Evolutionary conservation across 2,797 vertebrate species (phyloP), one percentile per base, ranked within the genome.

Genomic region (Tragopan temminckii): DNA sequence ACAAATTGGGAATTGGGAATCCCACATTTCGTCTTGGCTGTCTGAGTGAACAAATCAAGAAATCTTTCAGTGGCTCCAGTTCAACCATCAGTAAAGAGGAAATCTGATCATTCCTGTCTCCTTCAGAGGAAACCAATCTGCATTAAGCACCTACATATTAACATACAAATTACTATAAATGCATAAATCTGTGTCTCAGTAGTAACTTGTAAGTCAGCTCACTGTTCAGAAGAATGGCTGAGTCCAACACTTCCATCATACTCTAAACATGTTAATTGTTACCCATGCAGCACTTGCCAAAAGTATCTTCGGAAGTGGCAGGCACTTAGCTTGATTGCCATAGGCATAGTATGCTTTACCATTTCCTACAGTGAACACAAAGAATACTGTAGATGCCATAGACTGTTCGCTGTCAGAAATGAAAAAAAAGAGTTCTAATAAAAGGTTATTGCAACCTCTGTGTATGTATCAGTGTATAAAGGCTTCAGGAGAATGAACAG

Each of bases 1-100:
- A 94, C 85, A 94, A 86, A 91, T 42, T 82, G 85, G 75, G 80
- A 95, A 94, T 90, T 90, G 75, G 90, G 91, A 93, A 95, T 93
- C 83, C 88, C 90, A 90, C 84, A 62, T 84, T 94, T 84, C 14
- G 0, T 81, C 88, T 81, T 90, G 78, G 88, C 91, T 71, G 70
- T 25, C 78, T 87, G 48, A 2, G 20, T 45, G 80, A 96, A 91
- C 43, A 95, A 94, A 76, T 74, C 93, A 86, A 50, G 27, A 93
- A 94, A 75, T 61, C n/a, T 57, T 94, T 82, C 88, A 75, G 71
- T 87, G 94, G 61, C 83, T 94, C 29, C 85, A 58, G 61, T 53
- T 83, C 53, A 67, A 23, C n/a, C 82, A 76, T 45, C 69, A 91
- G 36, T 23, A 70, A 79, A 81, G 58, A 93, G 75, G 88, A 94